A percentile compares a stretch with the other conserved stretches of the same genome.
These are phyloP conservation scores for Melipona beecheii DNA, from an alignment of 2,888 invertebrate genomes.

Conservation along the genomic window DNA sequence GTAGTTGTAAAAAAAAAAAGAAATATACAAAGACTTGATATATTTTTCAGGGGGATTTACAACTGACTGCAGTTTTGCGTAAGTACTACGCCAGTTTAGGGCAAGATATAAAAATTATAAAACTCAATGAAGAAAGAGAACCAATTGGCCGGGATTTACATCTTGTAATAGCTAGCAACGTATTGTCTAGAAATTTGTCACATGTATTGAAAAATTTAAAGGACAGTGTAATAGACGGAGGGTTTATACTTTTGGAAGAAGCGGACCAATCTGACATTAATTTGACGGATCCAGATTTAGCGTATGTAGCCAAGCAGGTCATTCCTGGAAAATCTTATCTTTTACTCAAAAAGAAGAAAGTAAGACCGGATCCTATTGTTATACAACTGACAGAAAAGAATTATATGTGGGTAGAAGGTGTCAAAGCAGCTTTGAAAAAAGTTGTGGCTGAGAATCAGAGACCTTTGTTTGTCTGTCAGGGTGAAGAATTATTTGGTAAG, in stretches of 20 bases:
- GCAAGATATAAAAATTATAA: constrained; percentile 87
- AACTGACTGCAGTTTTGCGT: constrained; percentile 85
- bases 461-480: constrained; percentile 89
- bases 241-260: constrained; percentile 91
- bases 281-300: constrained; percentile 83
- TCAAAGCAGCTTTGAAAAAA: constrained; percentile 91
- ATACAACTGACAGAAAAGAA: constrained; percentile 89
- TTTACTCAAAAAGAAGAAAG: constrained; percentile 87
- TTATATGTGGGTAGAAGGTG: constrained; percentile 92
- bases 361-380: constrained; percentile 84
- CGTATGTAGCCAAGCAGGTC: constrained; percentile 87
- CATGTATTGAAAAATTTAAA: constrained; percentile 86
- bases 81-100: constrained; percentile 86
- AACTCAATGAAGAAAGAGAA: constrained; percentile 87
- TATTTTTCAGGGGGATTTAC: constrained; percentile 85
- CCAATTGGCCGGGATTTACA: constrained; percentile 89
- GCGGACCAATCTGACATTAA: constrained; percentile 79
- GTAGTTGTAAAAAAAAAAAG: not conserved
- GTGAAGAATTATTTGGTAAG: constrained; percentile 85
- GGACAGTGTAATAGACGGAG: constrained; percentile 88
- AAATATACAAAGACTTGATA: not conserved
- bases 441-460: constrained; percentile 87
- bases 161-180: constrained; percentile 88
- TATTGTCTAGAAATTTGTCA: constrained; percentile 86
- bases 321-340: constrained; percentile 88